Percentiles rank a stretch among this genome's conserved stretches.
Evolutionary conservation across 2,797 vertebrate species (phyloP).

Genomic region (Rhadinocentrus ornatus): DNA sequence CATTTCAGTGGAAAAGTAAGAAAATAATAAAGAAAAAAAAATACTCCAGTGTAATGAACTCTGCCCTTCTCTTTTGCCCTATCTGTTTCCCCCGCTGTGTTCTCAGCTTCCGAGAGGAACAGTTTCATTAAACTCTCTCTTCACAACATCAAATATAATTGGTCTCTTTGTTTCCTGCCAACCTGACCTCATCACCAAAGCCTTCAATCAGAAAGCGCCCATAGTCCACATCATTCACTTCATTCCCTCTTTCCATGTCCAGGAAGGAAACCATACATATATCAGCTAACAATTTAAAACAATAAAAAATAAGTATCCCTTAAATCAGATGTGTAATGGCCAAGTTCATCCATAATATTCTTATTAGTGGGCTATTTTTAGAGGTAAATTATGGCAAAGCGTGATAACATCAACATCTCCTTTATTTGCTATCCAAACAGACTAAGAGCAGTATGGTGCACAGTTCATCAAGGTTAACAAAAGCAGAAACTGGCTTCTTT

Average conservation of each 20-base stretch:
- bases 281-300: not conserved
- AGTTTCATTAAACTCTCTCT: conserved; percentile 31
- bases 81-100: conserved; percentile 20
- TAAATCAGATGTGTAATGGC: not conserved
- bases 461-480: not conserved
- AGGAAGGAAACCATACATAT: not conserved
- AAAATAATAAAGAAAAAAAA: not conserved
- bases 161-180: conserved; percentile 15
- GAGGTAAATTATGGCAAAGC: not conserved
- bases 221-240: conserved; percentile 20
- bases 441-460: not conserved
- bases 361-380: not conserved
- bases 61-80: conserved; percentile 14
- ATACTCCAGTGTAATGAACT: conserved; percentile 6
- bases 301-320: not conserved
- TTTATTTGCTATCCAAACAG: not conserved
- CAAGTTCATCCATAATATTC: not conserved
- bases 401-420: not conserved
- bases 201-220: conserved; percentile 22
- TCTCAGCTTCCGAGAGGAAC: conserved; percentile 26
- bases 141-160: conserved; percentile 41
- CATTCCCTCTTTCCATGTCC: not conserved
- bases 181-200: conserved; percentile 32
- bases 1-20: not conserved
- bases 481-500: not conserved